Evolutionary conservation across 2,888 invertebrate genomes (phyloP), one percentile per base, ranked within the genome.

Genomic region (Agonopterix heracliana): DNA sequence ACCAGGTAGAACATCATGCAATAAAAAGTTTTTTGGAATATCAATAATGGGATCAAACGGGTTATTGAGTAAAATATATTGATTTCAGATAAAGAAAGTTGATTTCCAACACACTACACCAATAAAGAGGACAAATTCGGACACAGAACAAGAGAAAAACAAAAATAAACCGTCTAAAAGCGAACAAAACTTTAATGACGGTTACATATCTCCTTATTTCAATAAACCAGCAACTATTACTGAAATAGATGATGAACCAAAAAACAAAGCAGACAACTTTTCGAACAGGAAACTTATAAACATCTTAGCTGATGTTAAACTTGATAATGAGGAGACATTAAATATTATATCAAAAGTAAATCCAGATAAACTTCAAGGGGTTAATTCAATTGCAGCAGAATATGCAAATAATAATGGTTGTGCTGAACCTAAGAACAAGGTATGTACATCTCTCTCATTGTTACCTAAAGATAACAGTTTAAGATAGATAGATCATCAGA

Each of bases 271-370:
- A 1, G 59, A 66, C 36, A 71, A 68, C 50, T 81, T 65, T 58
- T 71, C 81, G 1, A 71, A 73, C 17, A 78, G 65, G 45, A 86
- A 84, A 61, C 60, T 86, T 9, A 83, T 88, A 17, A 76, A 83
- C 52, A 81, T 88, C 50, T 58, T 88, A 41, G 76, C 84, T 54
- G 79, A 86, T 55, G 56, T 84, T 2, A 69, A 71, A 45, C 60
- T 87, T 34, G 64, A 77, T 59, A 66, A 64, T 42, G 63, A 59
- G 34, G 71, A 80, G 46, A 66, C 74, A 12, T 63, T 66, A 41
- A 64, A 74, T 44, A 66, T 84, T 26, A 59, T 87, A 14, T 68
- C 77, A 0, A 74, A 72, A 55, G 59, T 80, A 0, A 71, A 79
- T 48, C 61, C 66, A 5, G 64, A 66, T n/a, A 56, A 65, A 14